Conservation (phyloP, 2,888 invertebrate species). For the Mesopsocus fuscifrons region DNA sequence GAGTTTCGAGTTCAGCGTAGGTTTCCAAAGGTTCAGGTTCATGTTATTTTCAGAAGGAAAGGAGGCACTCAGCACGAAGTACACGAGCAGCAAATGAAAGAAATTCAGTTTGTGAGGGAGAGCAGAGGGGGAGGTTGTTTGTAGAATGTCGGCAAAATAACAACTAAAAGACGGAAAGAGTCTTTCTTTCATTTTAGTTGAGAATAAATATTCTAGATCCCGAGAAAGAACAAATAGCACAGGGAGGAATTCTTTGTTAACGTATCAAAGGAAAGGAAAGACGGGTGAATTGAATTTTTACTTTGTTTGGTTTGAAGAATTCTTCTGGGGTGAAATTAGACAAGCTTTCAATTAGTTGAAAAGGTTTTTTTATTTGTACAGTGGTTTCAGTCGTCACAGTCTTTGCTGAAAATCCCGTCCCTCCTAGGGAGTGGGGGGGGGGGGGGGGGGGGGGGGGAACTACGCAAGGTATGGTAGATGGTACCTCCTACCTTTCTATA, state of each 20-base stretch:
- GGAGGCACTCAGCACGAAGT: no score
- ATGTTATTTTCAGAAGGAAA: no score
- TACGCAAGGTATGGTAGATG: no score
- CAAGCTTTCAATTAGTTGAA: conserved; percentile 9
- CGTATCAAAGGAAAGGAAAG: conserved; percentile 5
- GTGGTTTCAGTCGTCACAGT: no score
- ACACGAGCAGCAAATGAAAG: no score
- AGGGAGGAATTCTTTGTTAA: conserved; percentile 9
- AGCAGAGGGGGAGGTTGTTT: neutral
- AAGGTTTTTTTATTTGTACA: neutral
- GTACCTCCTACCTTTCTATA: no score
- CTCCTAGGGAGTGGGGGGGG: no score
- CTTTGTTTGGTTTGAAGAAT: conserved; percentile 9
- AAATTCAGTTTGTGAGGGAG: neutral
- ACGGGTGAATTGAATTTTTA: conserved; percentile 9
- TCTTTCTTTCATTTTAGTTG: conserved; percentile 2
- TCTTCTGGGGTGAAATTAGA: conserved; percentile 8
- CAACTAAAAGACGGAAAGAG: neutral
- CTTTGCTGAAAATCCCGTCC: no score
- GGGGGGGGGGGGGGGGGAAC: no score
- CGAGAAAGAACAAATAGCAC: conserved; percentile 7
- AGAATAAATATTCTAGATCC: conserved; percentile 4
- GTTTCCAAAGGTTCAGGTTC: no score
- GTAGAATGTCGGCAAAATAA: neutral
- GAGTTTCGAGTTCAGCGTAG: no score